Percentiles rank a stretch among this genome's conserved stretches.
Evolutionary conservation across 35 echinoderm and acorn worm genomes (phyloP).

Genomic region (Hemicentrotus pulcherrimus): DNA sequence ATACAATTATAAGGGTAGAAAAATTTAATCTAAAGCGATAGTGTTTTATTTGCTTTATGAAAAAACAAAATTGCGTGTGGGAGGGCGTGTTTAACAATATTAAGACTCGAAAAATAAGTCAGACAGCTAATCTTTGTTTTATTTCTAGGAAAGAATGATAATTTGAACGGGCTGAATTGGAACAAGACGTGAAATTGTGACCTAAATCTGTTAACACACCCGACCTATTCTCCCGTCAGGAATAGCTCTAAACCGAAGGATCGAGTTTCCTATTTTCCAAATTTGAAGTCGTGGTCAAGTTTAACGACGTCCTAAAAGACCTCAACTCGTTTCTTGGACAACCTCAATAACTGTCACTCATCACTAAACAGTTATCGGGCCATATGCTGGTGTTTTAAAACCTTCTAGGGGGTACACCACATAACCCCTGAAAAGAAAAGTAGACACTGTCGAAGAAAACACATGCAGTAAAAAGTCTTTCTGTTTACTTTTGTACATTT

Average conservation of each 20-base stretch:
- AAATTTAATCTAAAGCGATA: no score
- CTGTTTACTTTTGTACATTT: slow-evolving; percentile 21
- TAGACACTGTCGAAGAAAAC: background rate
- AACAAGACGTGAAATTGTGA: slow-evolving; percentile 1
- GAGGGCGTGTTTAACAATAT: no score
- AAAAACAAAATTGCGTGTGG: no score
- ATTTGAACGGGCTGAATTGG: background rate
- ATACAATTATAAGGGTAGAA: no score
- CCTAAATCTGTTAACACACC: slow-evolving; percentile 11
- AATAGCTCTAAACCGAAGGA: slow-evolving; percentile 22
- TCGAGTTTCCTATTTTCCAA: slow-evolving; percentile 25
- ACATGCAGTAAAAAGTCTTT: background rate
- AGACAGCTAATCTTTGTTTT: background rate
- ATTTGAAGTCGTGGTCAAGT: slow-evolving; percentile 51
- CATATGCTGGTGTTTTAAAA: slow-evolving; percentile 26
- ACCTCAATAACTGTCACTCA: slow-evolving; percentile 32
- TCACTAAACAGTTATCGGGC: slow-evolving; percentile 13
- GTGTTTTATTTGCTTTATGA: no score
- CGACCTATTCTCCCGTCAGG: slow-evolving; percentile 15
- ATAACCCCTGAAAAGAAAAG: slow-evolving; percentile 32
- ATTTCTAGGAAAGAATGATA: background rate
- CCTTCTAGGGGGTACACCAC: slow-evolving; percentile 43
- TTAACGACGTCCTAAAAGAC: slow-evolving; percentile 38
- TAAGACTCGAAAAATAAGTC: no score
- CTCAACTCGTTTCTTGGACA: slow-evolving; percentile 9